These are phyloP conservation scores for Oscheius sp. DNA, from an alignment of 2,888 invertebrate species.

Conservation along the genomic window DNA sequence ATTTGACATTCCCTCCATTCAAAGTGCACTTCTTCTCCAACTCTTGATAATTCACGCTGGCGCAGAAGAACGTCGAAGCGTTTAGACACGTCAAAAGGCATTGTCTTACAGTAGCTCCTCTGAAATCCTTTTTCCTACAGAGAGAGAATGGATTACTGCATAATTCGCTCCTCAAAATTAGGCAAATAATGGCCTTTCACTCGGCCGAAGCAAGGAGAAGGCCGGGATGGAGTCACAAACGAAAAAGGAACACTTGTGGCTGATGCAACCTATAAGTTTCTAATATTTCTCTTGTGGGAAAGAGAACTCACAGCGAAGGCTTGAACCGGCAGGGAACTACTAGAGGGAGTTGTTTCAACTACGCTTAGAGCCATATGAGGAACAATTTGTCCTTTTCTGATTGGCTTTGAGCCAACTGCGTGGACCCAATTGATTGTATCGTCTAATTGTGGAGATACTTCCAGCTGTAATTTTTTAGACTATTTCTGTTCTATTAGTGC, in stretches of 20 bases:
- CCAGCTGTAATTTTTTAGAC: background rate
- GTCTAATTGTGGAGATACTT: background rate
- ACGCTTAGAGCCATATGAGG: background rate
- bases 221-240: background rate
- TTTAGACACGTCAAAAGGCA: conserved; percentile 38
- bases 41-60: conserved; percentile 43
- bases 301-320: background rate
- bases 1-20: conserved; percentile 43
- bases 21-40: conserved; percentile 34
- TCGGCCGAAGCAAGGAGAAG: conserved; percentile 16
- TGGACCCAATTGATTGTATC: background rate
- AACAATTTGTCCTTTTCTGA: conserved; percentile 6
- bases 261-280: background rate
- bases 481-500: background rate
- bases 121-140: background rate
- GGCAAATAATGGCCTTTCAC: background rate
- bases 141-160: background rate
- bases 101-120: conserved; percentile 32
- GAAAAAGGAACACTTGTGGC: background rate
- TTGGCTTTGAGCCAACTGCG: background rate
- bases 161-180: conserved; percentile 17
- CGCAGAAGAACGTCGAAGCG: conserved; percentile 37
- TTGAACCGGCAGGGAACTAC: background rate
- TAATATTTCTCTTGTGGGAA: background rate
- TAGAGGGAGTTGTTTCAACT: background rate